Evolutionary conservation across 2,113 vertebrate species (phyloP), one percentile per base, ranked within the genome.

Genomic region (Entelurus aequoreus): DNA sequence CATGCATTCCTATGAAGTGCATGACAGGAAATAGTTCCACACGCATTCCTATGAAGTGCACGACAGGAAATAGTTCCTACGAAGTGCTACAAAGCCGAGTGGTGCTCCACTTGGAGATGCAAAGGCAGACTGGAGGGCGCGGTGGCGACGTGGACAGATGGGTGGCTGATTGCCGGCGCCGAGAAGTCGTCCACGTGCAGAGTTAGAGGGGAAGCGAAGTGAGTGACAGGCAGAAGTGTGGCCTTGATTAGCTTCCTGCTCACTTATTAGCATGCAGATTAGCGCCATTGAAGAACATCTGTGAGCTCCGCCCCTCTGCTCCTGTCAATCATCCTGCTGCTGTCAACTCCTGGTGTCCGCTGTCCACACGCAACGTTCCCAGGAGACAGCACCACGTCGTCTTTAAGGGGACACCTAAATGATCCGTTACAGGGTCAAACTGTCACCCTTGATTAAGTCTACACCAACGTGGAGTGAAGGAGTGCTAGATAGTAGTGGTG

Each of bases 251-350:
- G 80, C 81, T 86, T 86, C 82, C 79, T 84, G 79, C 76, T 87
- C 78, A 84, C 70, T 84, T 88, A 86, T 89, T 88, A 86, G 78
- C 79, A 89, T 89, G 84, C 82, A 89, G 87, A 90, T 90, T 86
- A 88, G 81, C 84, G 73, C 66, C 79, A 88, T 84, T 81, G 79
- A 88, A 79, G 71, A 90, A 86, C 90, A 91, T 90, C 90, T 90
- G 87, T 75, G 73, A 68, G 70, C 78, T 28, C 61, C 65, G 19
- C 64, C 51, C 66, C 12, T 50, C 66, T 61, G 38, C 52, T 66
- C 37, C 15, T 19, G 54, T 57, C 54, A 57, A 19, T 57, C n/a
- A 57, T 42, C 54, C 38, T 56, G 71, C 52, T 58, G 55, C 49
- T 36, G 13, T 28, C 28, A 28, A 28, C 28, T 28, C 28, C 1